Percentiles rank a stretch among this genome's conserved stretches.
Evolutionary conservation across 2,113 vertebrate species (phyloP).

Genomic region (Nerophis ophidion): DNA sequence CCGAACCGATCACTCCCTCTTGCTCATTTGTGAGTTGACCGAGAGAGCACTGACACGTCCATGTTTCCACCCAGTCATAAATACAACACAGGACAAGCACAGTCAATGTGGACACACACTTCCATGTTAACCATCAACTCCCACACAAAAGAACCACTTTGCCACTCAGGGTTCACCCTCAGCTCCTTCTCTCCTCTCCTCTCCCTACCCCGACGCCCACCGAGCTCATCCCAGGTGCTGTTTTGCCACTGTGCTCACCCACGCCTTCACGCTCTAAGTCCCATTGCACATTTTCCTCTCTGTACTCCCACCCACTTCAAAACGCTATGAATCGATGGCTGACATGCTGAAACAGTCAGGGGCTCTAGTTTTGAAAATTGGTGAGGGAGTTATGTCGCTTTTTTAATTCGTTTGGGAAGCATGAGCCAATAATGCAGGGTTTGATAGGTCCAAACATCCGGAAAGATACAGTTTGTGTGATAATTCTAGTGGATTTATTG

Average conservation of each 20-base stretch:
- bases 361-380: conserved; percentile 37
- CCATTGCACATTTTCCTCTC: conserved; percentile 57
- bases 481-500: conserved; percentile 9
- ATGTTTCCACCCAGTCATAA: conserved; percentile 9
- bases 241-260: conserved; percentile 66
- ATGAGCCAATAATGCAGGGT: neutral
- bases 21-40: conserved; percentile 2
- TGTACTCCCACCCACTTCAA: conserved; percentile 68
- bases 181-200: conserved; percentile 5
- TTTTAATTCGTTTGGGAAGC: conserved; percentile 31
- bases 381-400: conserved; percentile 28
- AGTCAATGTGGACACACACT: neutral
- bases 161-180: conserved; percentile 46
- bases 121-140: conserved; percentile 26
- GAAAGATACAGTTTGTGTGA: conserved; percentile 15
- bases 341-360: conserved; percentile 45
- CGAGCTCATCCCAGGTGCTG: conserved; percentile 71
- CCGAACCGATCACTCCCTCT: neutral
- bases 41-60: neutral
- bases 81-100: neutral
- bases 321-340: conserved; percentile 60
- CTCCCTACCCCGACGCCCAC: conserved; percentile 44
- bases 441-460: conserved; percentile 23
- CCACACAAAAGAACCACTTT: conserved; percentile 45
- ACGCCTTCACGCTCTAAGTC: conserved; percentile 62